Percentiles rank a stretch among this genome's conserved stretches.
Conservation (phyloP, 1,140 invertebrate genomes). For the Solenopsis fugax region DNA sequence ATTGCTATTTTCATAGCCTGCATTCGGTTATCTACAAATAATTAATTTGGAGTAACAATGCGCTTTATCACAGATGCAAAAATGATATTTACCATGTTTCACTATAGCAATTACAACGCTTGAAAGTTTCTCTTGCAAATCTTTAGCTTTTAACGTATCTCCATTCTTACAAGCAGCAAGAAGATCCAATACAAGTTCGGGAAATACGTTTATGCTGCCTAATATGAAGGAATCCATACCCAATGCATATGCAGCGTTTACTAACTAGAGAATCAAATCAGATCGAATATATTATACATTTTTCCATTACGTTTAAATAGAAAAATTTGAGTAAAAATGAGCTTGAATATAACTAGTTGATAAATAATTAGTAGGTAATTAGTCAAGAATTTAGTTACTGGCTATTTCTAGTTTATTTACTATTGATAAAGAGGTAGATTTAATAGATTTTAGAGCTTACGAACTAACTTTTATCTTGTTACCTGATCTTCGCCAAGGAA, state of each 20-base stretch:
- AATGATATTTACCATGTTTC: conserved; percentile 84
- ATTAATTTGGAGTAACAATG: conserved; percentile 12
- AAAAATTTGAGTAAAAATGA: not conserved
- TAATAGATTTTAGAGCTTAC: not conserved
- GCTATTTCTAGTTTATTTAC: not conserved
- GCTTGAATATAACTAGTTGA: not conserved
- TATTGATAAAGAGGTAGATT: conserved; percentile 82
- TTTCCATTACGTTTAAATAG: conserved; percentile 10
- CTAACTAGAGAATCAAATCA: conserved; percentile 85
- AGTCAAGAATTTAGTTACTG: not conserved
- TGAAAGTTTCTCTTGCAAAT: conserved; percentile 85
- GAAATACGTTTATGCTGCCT: conserved; percentile 89
- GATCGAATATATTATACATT: not conserved
- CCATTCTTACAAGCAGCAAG: conserved; percentile 80
- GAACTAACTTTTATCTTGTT: conserved; percentile 26
- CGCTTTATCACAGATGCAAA: not conserved
- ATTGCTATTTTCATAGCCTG: conserved; percentile 90
- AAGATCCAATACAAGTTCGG: conserved; percentile 85
- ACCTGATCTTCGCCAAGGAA: conserved; percentile 87
- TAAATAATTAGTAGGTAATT: not conserved
- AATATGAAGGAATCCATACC: conserved; percentile 91
- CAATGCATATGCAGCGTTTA: conserved; percentile 88
- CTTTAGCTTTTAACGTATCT: conserved; percentile 80
- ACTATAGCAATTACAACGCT: conserved; percentile 82
- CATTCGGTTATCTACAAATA: conserved; percentile 88